These are phyloP conservation scores for Umimayanthus chanpuru DNA, from an alignment of 92 coral and sea anemone genomes.

Conservation along the genomic window DNA sequence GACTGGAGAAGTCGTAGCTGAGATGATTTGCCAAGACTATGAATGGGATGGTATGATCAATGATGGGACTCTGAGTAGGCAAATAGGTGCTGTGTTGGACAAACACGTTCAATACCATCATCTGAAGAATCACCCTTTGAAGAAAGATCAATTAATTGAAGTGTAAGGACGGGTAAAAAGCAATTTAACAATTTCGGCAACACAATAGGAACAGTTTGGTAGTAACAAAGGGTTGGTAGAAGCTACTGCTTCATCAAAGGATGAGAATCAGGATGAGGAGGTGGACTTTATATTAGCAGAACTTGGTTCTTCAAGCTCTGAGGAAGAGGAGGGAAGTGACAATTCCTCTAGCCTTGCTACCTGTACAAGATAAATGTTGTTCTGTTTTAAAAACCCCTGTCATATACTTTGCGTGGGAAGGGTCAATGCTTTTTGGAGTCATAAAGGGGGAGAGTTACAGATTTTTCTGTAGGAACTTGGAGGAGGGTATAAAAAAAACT, in stretches of 20 bases:
- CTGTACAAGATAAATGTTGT: constrained; percentile 25
- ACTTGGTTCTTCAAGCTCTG: background rate
- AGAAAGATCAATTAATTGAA: constrained; percentile 18
- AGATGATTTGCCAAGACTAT: constrained; percentile 43
- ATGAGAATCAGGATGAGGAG: constrained; percentile 62
- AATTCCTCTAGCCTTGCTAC: constrained; percentile 26
- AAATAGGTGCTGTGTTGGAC: constrained; percentile 17
- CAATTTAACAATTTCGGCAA: background rate
- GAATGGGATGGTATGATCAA: no score
- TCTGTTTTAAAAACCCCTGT: constrained; percentile 30
- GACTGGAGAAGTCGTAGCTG: constrained; percentile 20
- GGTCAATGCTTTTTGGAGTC: constrained; percentile 16
- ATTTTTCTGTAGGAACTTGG: constrained; percentile 31
- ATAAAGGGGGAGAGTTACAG: constrained; percentile 35
- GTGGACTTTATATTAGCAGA: constrained; percentile 6
- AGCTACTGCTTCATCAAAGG: constrained; percentile 47
- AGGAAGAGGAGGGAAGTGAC: constrained; percentile 48
- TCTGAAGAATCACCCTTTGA: constrained; percentile 37
- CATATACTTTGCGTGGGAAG: constrained; percentile 39
- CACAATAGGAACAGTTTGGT: constrained; percentile 46
- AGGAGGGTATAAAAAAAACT: constrained; percentile 41
- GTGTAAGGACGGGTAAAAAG: constrained; percentile 36
- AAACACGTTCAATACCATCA: constrained; percentile 31
- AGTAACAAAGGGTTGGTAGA: constrained; percentile 44
- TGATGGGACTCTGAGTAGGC: no score